Percentiles rank a stretch among this genome's conserved stretches.
phyloP scores from a whole-genome alignment of 2,888 invertebrate genomes.

The Drosophila fungiperda region DNA sequence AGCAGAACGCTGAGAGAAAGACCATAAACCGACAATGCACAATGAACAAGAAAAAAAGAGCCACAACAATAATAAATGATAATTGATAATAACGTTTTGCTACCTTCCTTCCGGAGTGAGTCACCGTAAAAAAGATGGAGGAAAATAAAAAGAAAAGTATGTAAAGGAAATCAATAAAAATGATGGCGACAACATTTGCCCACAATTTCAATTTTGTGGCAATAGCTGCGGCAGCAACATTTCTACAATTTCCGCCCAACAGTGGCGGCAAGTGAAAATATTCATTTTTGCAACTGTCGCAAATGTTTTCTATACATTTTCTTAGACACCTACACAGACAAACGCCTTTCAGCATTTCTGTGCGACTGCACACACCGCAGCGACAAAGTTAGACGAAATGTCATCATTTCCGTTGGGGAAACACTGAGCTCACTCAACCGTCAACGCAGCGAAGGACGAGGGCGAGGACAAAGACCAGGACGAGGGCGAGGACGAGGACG shows the following conservation, averaged over 20 bases:
- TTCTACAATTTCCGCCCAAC: conserved; percentile 69
- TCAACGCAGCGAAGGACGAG: conserved; percentile 17
- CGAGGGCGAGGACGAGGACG: not conserved
- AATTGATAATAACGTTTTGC: conserved; percentile 78
- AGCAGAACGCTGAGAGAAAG: conserved; percentile 4
- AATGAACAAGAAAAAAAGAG: conserved; percentile 29
- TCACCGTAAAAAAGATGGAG: conserved; percentile 13
- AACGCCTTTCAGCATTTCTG: conserved; percentile 63
- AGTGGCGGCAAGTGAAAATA: conserved; percentile 61
- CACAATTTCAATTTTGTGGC: conserved; percentile 76
- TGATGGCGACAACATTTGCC: conserved; percentile 72
- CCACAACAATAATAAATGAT: conserved; percentile 75
- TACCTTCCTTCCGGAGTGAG: conserved; percentile 73
- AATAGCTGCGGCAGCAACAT: conserved; percentile 56
- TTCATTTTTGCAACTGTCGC: conserved; percentile 65
- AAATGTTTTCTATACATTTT: conserved; percentile 55
- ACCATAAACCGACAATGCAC: conserved; percentile 30
- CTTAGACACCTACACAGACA: conserved; percentile 59
- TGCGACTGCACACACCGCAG: conserved; percentile 66
- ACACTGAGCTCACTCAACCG: conserved; percentile 63
- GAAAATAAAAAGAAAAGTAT: conserved; percentile 53
- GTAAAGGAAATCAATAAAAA: conserved; percentile 77
- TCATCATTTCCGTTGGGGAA: conserved; percentile 80
- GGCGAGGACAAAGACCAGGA: not conserved
- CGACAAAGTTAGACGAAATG: conserved; percentile 81